Percentiles rank a stretch among this genome's conserved stretches.
phyloP scores from a whole-genome alignment of 1,140 invertebrate species.

The Drosophila pandora region DNA sequence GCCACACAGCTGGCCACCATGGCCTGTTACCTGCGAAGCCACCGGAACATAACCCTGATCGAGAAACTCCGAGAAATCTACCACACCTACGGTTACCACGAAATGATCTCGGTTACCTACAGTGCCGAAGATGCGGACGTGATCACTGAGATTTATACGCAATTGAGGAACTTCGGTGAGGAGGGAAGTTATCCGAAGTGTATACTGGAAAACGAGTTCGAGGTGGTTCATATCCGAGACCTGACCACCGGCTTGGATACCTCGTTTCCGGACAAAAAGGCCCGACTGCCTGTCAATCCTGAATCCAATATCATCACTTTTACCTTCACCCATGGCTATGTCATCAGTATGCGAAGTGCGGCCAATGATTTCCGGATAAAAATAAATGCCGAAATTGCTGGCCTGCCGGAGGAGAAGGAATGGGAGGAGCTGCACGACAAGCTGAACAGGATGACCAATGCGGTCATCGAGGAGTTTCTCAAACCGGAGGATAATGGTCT shows the following conservation, averaged over 20 bases:
- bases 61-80: conserved; percentile 93
- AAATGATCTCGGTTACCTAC: conserved; percentile 93
- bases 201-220: conserved; percentile 89
- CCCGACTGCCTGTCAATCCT: conserved; percentile 90
- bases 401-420: conserved; percentile 89
- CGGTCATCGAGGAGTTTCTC: conserved; percentile 91
- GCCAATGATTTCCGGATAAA: conserved; percentile 99
- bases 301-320: conserved; percentile 96
- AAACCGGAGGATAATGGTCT: conserved; percentile 88
- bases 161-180: conserved; percentile 89
- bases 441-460: conserved; percentile 90
- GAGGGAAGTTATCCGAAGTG: conserved; percentile 87
- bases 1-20: conserved; percentile 92
- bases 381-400: conserved; percentile 96
- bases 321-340: conserved; percentile 93
- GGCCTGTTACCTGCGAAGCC: conserved; percentile 89
- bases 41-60: conserved; percentile 87
- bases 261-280: conserved; percentile 88
- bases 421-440: conserved; percentile 86
- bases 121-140: conserved; percentile 90
- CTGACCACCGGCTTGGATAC: conserved; percentile 95
- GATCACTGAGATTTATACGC: conserved; percentile 92
- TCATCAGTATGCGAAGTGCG: conserved; percentile 95
- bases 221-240: conserved; percentile 91
- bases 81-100: conserved; percentile 93